Conservation (phyloP, 2,888 invertebrate genomes). For the Acanthopleura granulata region DNA sequence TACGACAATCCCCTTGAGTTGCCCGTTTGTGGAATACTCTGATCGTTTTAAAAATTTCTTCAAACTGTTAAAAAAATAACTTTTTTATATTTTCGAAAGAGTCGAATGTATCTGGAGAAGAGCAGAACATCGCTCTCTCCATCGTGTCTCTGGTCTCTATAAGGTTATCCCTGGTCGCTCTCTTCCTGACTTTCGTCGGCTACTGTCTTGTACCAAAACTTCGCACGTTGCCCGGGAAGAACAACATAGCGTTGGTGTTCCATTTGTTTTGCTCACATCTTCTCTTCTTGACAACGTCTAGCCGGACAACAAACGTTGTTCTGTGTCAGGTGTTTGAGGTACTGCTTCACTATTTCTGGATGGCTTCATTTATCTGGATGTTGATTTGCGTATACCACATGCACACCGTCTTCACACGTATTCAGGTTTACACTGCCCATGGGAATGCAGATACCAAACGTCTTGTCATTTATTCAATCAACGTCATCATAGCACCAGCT, state of each 20-base stretch:
- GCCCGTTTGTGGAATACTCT: not conserved
- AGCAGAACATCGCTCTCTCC: not conserved
- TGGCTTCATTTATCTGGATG: slow-evolving; percentile 37
- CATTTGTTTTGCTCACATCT: slow-evolving; percentile 34
- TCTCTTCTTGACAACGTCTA: slow-evolving; percentile 30
- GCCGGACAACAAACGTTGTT: slow-evolving; percentile 12
- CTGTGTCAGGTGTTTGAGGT: slow-evolving; percentile 36
- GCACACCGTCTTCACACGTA: slow-evolving; percentile 34
- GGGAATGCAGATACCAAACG: not conserved
- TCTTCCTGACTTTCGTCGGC: slow-evolving; percentile 35
- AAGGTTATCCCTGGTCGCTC: slow-evolving; percentile 30
- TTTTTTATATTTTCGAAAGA: not conserved
- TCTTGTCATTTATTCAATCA: not conserved
- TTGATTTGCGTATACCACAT: slow-evolving; percentile 42
- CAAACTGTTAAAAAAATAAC: not conserved
- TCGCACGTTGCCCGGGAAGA: slow-evolving; percentile 37
- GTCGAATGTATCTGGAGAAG: too few relatives aligned
- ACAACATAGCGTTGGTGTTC: slow-evolving; percentile 34
- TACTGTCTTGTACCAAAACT: slow-evolving; percentile 30
- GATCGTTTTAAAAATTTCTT: not conserved
- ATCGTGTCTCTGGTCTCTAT: slow-evolving; percentile 27
- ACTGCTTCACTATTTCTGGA: slow-evolving; percentile 39
- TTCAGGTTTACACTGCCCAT: not conserved
- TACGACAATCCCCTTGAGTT: not conserved
- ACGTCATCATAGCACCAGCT: not conserved